Percentiles rank a stretch among this genome's conserved stretches.
phyloP scores from a whole-genome alignment of 2,797 vertebrate species.

The Callimico goeldii region DNA sequence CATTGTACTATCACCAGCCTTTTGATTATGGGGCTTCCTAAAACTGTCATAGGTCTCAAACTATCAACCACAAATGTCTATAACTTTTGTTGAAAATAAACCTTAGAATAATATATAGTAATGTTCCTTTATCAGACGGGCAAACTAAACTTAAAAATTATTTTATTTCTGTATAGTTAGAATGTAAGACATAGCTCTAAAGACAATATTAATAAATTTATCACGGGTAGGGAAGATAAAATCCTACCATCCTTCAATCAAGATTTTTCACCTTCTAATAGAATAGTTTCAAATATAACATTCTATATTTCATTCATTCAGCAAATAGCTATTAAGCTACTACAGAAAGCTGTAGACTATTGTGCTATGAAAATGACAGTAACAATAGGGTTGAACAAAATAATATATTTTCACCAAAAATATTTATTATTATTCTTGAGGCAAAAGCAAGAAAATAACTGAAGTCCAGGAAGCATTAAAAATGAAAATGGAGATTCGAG shows the following conservation, averaged over 20 bases:
- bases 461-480: background rate
- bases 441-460: slow-evolving; percentile 16
- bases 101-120: background rate
- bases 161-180: background rate
- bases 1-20: background rate
- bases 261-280: background rate
- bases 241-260: background rate
- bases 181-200: background rate
- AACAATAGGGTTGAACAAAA: background rate
- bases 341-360: background rate
- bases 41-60: background rate
- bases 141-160: background rate
- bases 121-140: background rate
- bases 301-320: background rate
- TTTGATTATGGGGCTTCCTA: background rate
- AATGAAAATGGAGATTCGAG: background rate
- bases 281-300: background rate
- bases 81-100: slow-evolving; percentile 1
- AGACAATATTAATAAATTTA: background rate
- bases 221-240: background rate
- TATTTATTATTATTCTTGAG: background rate
- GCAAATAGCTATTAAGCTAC: background rate
- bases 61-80: background rate
- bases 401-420: background rate
- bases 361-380: background rate